Evolutionary conservation across 2,113 vertebrate genomes (phyloP).

Genomic region (Rhinopithecus roxellana): DNA sequence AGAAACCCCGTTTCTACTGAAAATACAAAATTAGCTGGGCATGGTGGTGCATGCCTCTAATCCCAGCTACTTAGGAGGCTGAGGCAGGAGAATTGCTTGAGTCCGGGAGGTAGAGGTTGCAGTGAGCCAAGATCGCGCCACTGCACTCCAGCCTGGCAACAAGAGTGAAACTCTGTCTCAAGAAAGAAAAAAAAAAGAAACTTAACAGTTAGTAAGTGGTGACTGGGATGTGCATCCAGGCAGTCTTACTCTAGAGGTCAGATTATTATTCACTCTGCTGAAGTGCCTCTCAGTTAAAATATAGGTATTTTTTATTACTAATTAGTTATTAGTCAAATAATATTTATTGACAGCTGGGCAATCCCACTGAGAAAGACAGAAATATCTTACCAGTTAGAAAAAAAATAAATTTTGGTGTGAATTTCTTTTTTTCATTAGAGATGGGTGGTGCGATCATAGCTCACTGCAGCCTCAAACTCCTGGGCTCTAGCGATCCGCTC

Average conservation of each 20-base stretch:
- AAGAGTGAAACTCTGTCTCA: too few species aligned
- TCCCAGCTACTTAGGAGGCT: too few species aligned
- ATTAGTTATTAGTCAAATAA: slow-evolving; percentile 39
- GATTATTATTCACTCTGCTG: not conserved
- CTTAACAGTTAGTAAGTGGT: not conserved
- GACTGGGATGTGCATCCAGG: not conserved
- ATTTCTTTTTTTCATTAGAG: not conserved
- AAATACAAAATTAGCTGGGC: too few species aligned
- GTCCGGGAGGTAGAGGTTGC: too few species aligned
- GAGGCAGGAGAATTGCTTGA: too few species aligned
- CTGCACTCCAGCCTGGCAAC: too few species aligned
- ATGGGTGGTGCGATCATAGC: too few species aligned
- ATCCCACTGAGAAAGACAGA: not conserved
- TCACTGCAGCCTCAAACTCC: too few species aligned
- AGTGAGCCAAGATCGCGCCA: too few species aligned
- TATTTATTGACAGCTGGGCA: not conserved
- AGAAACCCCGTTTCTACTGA: too few species aligned
- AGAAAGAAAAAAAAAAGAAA: not conserved
- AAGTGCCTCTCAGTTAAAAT: not conserved
- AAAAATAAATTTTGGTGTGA: not conserved
- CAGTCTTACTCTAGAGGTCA: not conserved
- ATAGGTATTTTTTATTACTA: slow-evolving; percentile 35
- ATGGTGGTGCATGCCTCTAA: too few species aligned
- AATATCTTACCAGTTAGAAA: not conserved
- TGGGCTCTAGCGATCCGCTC: too few species aligned